Percentiles rank a stretch among this genome's conserved stretches.
Evolutionary conservation across 2,888 invertebrate species (phyloP).

Genomic region (Eustalomyia histrio): DNA sequence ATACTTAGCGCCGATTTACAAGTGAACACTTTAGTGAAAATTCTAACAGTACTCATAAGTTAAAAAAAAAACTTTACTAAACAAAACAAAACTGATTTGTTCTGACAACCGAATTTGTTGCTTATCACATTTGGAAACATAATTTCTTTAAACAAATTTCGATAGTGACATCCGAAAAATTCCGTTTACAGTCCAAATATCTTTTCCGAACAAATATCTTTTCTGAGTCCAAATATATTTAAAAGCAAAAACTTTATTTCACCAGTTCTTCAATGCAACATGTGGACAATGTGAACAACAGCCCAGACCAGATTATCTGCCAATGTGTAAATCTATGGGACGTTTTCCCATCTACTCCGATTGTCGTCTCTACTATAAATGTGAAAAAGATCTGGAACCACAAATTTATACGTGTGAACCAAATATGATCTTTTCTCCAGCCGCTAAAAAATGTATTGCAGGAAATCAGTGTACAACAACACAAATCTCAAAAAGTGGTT

Average conservation of each 20-base stretch:
- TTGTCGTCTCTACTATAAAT: constrained; percentile 76
- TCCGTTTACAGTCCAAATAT: too few relatives aligned
- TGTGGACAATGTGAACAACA: constrained; percentile 72
- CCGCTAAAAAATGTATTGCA: constrained; percentile 73
- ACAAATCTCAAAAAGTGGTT: constrained; percentile 71
- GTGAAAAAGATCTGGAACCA: constrained; percentile 72
- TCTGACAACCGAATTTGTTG: too few relatives aligned
- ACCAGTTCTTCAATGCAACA: constrained; percentile 40
- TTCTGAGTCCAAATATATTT: too few relatives aligned
- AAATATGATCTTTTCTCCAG: constrained; percentile 73
- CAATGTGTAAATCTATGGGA: constrained; percentile 71
- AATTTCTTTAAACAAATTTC: too few relatives aligned
- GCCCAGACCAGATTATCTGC: constrained; percentile 70
- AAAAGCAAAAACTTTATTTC: neutral
- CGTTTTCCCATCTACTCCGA: constrained; percentile 77
- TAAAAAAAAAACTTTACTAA: too few relatives aligned
- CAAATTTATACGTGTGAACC: constrained; percentile 75
- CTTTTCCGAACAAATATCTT: too few relatives aligned
- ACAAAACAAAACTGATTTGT: too few relatives aligned
- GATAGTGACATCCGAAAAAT: too few relatives aligned
- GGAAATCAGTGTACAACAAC: constrained; percentile 74
- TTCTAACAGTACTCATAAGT: too few relatives aligned
- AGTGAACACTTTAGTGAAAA: too few relatives aligned
- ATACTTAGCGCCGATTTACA: too few relatives aligned
- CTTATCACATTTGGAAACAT: too few relatives aligned